These are phyloP conservation scores for Hoplodrina ambigua DNA, from an alignment of 2,888 invertebrate species.

Conservation along the genomic window DNA sequence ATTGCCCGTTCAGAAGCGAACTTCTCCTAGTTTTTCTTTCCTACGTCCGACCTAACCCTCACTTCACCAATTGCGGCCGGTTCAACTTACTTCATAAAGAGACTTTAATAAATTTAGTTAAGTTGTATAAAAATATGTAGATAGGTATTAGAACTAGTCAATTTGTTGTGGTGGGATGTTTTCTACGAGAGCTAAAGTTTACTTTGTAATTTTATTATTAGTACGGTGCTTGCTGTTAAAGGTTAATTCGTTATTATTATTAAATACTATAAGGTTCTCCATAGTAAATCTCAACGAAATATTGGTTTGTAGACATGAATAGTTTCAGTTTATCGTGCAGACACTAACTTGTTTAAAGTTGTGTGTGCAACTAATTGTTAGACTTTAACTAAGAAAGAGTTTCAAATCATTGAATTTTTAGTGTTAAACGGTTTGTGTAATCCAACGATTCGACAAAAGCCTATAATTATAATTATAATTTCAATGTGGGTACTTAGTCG, in stretches of 20 bases:
- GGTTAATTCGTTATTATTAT: conserved; percentile 80
- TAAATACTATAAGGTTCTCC: conserved; percentile 74
- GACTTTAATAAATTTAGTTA: conserved; percentile 85
- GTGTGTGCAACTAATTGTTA: conserved; percentile 75
- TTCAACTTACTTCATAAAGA: conserved; percentile 81
- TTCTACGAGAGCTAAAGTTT: conserved; percentile 86
- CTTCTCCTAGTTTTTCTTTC: conserved; percentile 71
- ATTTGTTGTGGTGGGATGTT: conserved; percentile 88
- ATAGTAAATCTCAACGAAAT: conserved; percentile 81
- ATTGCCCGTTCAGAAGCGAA: conserved; percentile 70
- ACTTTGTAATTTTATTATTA: conserved; percentile 84
- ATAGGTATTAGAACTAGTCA: conserved; percentile 89
- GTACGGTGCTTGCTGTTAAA: conserved; percentile 88
- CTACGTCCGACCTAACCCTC: conserved; percentile 70
- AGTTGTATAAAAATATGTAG: conserved; percentile 81
- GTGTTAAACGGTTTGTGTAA: conserved; percentile 69
- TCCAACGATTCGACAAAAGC: conserved; percentile 78
- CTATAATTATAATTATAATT: conserved; percentile 71
- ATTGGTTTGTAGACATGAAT: conserved; percentile 74
- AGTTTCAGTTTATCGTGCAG: conserved; percentile 70
- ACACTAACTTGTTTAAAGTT: conserved; percentile 69
- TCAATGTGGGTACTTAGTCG: conserved; percentile 72
- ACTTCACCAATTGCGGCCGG: conserved; percentile 85
- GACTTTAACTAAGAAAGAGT: conserved; percentile 77
- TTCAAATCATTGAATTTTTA: conserved; percentile 85